Evolutionary conservation across 2,888 invertebrate genomes (phyloP).

Genomic region (Herminia tarsipennalis): DNA sequence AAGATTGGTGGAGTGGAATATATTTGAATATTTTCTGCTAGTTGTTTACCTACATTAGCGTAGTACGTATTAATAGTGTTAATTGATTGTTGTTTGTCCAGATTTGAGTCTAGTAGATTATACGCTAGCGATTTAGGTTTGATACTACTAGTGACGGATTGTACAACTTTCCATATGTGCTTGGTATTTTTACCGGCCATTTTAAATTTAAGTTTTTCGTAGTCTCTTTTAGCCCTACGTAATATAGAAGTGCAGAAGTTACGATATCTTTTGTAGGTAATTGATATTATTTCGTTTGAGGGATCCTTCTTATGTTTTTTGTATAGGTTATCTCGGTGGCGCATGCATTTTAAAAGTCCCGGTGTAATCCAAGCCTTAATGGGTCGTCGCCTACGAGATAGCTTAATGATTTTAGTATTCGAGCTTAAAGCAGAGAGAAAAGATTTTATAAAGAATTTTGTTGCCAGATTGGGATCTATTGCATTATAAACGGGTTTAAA

Average conservation of each 20-base stretch:
- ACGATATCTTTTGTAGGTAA: constrained; percentile 1
- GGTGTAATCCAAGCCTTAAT: not conserved
- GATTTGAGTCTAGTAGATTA: not conserved
- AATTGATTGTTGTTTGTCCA: not conserved
- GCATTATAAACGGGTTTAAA: not conserved
- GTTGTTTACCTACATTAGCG: too few relatives aligned
- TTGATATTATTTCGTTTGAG: not conserved
- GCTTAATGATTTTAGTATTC: not conserved
- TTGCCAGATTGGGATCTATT: not conserved
- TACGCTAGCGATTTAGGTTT: not conserved
- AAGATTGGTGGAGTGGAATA: too few relatives aligned
- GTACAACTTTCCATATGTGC: not conserved
- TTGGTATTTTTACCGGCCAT: not conserved
- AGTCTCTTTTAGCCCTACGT: not conserved
- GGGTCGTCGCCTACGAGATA: not conserved
- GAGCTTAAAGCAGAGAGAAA: not conserved
- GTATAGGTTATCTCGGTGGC: not conserved
- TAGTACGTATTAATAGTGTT: too few relatives aligned
- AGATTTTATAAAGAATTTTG: not conserved
- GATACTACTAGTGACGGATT: not conserved
- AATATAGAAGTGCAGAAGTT: not conserved
- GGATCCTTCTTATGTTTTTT: not conserved
- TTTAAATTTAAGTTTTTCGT: not conserved
- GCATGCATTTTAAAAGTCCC: not conserved
- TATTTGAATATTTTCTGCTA: too few relatives aligned